Evolutionary conservation across 2,797 vertebrate species (phyloP).

Genomic region (Aselliscus stoliczkanus): DNA sequence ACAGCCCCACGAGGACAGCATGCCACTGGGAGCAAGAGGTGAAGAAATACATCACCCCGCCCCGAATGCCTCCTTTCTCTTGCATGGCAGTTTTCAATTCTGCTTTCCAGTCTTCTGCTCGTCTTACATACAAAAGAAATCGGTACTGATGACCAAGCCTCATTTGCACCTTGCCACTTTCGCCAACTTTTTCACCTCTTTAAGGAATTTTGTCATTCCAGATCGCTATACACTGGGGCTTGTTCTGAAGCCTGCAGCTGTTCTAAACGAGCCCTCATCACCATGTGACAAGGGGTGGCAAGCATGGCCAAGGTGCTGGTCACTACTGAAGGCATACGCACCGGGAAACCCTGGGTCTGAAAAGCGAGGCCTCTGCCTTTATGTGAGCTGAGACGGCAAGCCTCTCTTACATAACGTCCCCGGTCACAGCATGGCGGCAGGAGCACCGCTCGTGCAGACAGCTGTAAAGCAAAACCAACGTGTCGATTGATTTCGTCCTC

Average conservation of each 20-base stretch:
- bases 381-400: rapidly evolving
- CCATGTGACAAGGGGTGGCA: rapidly evolving
- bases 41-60: rapidly evolving
- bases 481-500: not conserved
- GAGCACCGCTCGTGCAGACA: rapidly evolving
- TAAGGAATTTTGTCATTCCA: rapidly evolving
- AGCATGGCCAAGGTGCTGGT: rapidly evolving
- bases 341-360: rapidly evolving
- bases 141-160: rapidly evolving
- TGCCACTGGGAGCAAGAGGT: not conserved
- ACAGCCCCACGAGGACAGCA: rapidly evolving
- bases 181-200: rapidly evolving
- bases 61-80: rapidly evolving
- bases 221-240: too few relatives aligned
- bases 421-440: rapidly evolving
- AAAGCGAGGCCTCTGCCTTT: rapidly evolving
- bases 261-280: rapidly evolving
- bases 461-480: not conserved
- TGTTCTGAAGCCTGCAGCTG: rapidly evolving
- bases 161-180: rapidly evolving
- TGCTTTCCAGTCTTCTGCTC: too few relatives aligned
- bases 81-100: rapidly evolving
- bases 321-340: rapidly evolving
- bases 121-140: not conserved
- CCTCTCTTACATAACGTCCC: not conserved